Percentiles rank a stretch among this genome's conserved stretches.
Evolutionary conservation across 1,140 invertebrate genomes (phyloP).

Genomic region (Rhynchophorus ferrugineus): DNA sequence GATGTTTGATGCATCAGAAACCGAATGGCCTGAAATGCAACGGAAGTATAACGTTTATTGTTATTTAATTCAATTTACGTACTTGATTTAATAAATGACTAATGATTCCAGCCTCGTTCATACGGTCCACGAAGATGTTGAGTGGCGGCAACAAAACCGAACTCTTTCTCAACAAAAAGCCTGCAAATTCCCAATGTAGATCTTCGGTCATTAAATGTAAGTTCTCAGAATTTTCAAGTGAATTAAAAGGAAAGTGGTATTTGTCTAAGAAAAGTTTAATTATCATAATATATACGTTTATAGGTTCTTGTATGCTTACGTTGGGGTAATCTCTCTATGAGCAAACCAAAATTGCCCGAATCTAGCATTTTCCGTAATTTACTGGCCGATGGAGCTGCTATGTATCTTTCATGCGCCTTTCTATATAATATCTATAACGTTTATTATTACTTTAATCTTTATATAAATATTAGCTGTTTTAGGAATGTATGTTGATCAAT

Average conservation of each 20-base stretch:
- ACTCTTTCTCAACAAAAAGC: conserved; percentile 3
- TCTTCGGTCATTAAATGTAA: conserved; percentile 8
- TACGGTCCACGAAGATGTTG: background rate
- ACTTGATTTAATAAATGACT: conserved; percentile 1
- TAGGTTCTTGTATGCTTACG: background rate
- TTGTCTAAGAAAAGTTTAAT: conserved; percentile 2
- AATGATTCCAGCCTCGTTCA: background rate
- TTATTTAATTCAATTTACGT: background rate
- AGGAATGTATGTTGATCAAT: too few relatives aligned
- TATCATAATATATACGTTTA: background rate
- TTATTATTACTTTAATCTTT: too few relatives aligned
- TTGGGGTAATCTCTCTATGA: conserved; percentile 2
- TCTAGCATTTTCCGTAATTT: background rate
- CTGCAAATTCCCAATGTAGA: conserved; percentile 2
- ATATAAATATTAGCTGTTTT: too few relatives aligned
- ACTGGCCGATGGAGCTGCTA: background rate
- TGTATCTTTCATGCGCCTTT: conserved; percentile 5
- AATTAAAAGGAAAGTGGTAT: background rate
- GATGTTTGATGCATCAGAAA: background rate
- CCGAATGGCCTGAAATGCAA: background rate
- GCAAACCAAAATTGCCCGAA: conserved; percentile 2
- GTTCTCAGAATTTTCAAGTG: background rate
- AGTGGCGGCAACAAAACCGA: background rate
- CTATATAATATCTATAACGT: conserved; percentile 1
- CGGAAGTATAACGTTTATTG: background rate